phyloP scores from a whole-genome alignment of 2,113 vertebrate genomes.

The Pseudorasbora parva region DNA sequence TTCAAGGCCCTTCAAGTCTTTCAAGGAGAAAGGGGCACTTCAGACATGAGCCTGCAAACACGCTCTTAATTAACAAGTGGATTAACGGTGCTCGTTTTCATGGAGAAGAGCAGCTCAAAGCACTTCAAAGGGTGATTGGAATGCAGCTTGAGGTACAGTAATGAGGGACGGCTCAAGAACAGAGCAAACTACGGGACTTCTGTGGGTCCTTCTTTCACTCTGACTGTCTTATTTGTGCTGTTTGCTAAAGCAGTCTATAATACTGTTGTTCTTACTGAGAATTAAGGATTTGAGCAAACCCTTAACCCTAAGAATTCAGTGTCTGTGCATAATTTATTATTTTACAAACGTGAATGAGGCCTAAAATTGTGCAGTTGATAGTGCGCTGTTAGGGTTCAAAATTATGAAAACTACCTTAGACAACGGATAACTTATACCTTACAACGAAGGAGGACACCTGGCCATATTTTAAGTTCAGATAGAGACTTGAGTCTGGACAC shows the following conservation, averaged over 20 bases:
- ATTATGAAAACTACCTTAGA: no score
- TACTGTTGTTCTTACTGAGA: background rate
- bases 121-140: constrained; percentile 79
- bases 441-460: no score
- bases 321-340: background rate
- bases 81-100: constrained; percentile 80
- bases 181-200: constrained; percentile 34
- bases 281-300: background rate
- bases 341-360: background rate
- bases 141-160: constrained; percentile 76
- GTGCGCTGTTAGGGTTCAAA: no score
- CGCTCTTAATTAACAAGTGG: constrained; percentile 82
- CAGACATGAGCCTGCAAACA: constrained; percentile 74
- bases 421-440: no score
- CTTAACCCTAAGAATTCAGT: background rate
- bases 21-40: constrained; percentile 73
- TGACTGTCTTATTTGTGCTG: background rate
- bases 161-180: constrained; percentile 72
- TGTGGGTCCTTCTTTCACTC: constrained; percentile 37
- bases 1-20: constrained; percentile 70
- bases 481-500: no score
- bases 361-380: no score
- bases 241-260: background rate
- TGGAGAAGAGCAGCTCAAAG: constrained; percentile 79
- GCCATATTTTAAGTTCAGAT: no score